Evolutionary conservation across 2,888 invertebrate species (phyloP).

Genomic region (Aricia artaxerxes): DNA sequence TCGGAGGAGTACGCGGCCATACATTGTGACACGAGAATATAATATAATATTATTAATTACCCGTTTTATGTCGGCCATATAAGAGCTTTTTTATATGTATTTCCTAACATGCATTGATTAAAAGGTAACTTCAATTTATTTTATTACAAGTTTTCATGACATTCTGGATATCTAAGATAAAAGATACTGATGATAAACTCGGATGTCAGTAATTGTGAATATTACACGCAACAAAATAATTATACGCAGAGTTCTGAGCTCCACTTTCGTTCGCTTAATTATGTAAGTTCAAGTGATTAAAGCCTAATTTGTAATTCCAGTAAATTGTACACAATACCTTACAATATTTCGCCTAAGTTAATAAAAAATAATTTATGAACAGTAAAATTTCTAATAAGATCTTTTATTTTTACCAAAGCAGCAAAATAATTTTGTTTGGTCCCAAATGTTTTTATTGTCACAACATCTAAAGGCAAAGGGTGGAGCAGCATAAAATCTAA

Average conservation of each 20-base stretch:
- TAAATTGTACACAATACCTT: not conserved
- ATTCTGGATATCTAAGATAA: not conserved
- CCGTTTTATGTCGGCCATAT: too few relatives aligned
- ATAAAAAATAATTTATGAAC: not conserved
- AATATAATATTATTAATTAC: too few relatives aligned
- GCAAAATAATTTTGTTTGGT: not conserved
- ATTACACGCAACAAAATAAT: slow-evolving; percentile 12
- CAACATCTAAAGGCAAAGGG: too few relatives aligned
- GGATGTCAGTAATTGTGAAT: not conserved
- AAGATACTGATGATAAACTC: not conserved
- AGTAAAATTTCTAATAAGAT: not conserved
- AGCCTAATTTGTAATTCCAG: not conserved
- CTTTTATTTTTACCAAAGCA: not conserved
- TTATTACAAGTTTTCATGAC: not conserved
- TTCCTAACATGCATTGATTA: too few relatives aligned
- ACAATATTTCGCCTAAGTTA: not conserved
- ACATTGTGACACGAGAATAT: too few relatives aligned
- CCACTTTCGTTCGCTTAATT: not conserved
- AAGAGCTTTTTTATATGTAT: too few relatives aligned
- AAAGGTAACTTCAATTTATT: not conserved
- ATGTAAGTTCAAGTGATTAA: not conserved
- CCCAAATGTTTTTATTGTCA: not conserved
- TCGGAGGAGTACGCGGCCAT: too few relatives aligned
- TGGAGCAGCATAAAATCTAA: too few relatives aligned
- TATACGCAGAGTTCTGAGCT: slow-evolving; percentile 6